A percentile compares a stretch with the other conserved stretches of the same genome.
These are phyloP conservation scores for Gracilinanus agilis DNA, from an alignment of 2,113 vertebrate species.

Conservation along the genomic window DNA sequence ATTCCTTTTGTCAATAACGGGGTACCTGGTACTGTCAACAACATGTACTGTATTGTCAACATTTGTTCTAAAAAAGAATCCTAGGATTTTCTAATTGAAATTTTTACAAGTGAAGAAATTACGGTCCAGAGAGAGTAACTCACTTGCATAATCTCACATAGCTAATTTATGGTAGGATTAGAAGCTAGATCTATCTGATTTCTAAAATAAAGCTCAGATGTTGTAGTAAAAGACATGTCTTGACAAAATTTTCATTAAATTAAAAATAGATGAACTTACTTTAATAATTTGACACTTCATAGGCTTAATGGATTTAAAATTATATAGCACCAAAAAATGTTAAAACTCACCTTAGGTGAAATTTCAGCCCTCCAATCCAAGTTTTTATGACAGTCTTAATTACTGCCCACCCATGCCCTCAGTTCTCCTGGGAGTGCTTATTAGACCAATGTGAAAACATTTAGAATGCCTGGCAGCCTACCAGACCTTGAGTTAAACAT, in stretches of 20 bases:
- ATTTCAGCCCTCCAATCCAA: conserved; percentile 69
- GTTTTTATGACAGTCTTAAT: conserved; percentile 83
- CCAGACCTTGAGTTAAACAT: conserved; percentile 84
- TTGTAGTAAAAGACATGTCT: conserved; percentile 22
- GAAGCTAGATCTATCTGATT: not conserved
- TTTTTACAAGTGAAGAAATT: not conserved
- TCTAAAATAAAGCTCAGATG: not conserved
- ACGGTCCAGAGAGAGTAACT: not conserved
- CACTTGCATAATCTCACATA: not conserved
- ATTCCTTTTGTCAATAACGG: not conserved
- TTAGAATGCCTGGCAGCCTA: conserved; percentile 84
- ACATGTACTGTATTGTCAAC: not conserved
- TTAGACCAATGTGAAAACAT: conserved; percentile 84
- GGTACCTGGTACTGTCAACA: not conserved
- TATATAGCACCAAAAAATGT: conserved; percentile 41
- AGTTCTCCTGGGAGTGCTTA: conserved; percentile 81
- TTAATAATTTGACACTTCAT: conserved; percentile 49
- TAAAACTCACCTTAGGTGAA: conserved; percentile 55
- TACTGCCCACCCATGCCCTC: conserved; percentile 77
- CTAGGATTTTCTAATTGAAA: not conserved
- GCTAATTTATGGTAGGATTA: not conserved
- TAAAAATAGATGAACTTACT: not conserved
- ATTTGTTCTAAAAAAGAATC: not conserved
- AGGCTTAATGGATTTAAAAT: conserved; percentile 61
- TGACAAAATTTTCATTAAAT: not conserved